phyloP scores from a whole-genome alignment of 2,888 invertebrate genomes.

The Crematogaster levior region DNA sequence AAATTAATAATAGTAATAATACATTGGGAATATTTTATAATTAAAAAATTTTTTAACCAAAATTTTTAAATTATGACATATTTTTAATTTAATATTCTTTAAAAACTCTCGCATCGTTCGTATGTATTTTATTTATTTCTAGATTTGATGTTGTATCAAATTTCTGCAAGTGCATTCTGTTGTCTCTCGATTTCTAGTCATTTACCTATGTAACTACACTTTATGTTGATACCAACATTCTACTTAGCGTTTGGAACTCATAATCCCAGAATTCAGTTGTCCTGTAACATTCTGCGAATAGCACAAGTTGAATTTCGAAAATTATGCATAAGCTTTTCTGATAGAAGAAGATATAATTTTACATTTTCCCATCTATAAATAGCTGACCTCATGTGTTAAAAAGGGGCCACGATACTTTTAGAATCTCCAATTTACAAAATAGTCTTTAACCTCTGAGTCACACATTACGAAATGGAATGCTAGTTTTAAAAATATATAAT shows the following conservation, averaged over 20 bases:
- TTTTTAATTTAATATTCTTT: background rate
- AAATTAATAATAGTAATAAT: background rate
- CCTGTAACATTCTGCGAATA: constrained; percentile 19
- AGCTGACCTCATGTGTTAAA: constrained; percentile 42
- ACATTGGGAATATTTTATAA: background rate
- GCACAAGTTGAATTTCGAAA: constrained; percentile 12
- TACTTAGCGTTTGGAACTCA: constrained; percentile 16
- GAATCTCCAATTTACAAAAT: background rate
- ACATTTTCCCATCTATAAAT: constrained; percentile 18
- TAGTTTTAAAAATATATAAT: constrained; percentile 8
- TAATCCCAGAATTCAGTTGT: constrained; percentile 29
- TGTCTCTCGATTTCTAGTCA: constrained; percentile 6
- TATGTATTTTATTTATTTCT: background rate
- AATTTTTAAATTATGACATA: background rate
- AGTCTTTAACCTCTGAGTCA: constrained; percentile 18
- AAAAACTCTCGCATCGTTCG: background rate
- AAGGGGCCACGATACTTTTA: constrained; percentile 13
- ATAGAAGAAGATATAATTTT: constrained; percentile 25
- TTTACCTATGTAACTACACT: constrained; percentile 24
- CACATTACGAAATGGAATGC: background rate
- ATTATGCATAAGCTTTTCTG: constrained; percentile 18
- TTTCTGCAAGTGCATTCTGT: constrained; percentile 8
- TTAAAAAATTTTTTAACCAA: background rate
- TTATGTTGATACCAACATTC: constrained; percentile 30
- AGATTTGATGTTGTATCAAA: background rate